Base-by-base conservation (phyloP, 2,113 vertebrate species). In the Nymphicus hollandicus region DNA sequence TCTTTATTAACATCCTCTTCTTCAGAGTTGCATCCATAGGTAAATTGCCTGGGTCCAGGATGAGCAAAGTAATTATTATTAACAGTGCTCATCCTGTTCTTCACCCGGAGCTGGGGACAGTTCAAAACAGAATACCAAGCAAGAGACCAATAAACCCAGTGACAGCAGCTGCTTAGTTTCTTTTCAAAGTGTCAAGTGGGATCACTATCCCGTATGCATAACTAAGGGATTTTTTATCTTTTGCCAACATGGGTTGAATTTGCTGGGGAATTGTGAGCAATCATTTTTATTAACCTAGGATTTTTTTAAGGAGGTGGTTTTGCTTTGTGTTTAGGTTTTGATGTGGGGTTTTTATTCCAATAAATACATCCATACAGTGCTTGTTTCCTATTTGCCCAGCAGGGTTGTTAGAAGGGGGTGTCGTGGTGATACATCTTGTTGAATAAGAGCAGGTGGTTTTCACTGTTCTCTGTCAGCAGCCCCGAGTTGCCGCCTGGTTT, bases 401-500 rank as follows among this genome's bases (percentile, higher is more conserved):
- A 29, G 23, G 18, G 35, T 12, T 66, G 52, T 71, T 79, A 6
- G 70, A 56, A 52, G 25, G 0, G 6, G 18, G 7, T 39, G 37
- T 37, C 33, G 16, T 13, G 33, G 35, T 29, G 39, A 68, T 74
- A 8, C 2, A 31, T 39, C 61, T 85, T 39, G 29, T 20, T 47
- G 35, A 76, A 35, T 35, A 84, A 85, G 52, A 65, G 49, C 93
- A 93, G 88, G 78, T 91, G 88, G 33, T 87, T 96, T 85, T 87
- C 56, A 79, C 61, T 9, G 10, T 16, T 84, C 49, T 84, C 81
- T 89, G 69, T 93, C 13, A 0, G 69, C 81, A 79, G 84, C 56
- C 39, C 39, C 0, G 0, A 22, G 43, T 46, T 92, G n/a, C 60
- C 0, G 4, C 64, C 64, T 81, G 52, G 84, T 94, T 95, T 91